Evolutionary conservation across 2,113 vertebrate species (phyloP).

Genomic region (Daubentonia madagascariensis): DNA sequence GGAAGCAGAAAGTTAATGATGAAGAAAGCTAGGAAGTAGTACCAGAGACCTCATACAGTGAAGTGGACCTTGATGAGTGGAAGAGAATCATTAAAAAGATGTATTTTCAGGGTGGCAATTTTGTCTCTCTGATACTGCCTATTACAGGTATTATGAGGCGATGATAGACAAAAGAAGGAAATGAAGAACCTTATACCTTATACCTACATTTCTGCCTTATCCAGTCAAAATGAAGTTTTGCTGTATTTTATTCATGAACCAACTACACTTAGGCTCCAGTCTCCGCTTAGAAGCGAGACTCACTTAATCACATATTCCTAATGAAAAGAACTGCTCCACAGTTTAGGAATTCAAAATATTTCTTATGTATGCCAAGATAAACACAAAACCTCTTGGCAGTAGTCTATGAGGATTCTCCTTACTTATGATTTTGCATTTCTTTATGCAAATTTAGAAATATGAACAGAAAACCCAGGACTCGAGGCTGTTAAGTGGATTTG

Average conservation of each 20-base stretch:
- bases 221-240: background rate
- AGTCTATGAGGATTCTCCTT: conserved; percentile 15
- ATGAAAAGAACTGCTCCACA: conserved; percentile 28
- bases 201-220: background rate
- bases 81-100: background rate
- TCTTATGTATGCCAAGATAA: conserved; percentile 53
- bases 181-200: background rate
- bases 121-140: background rate
- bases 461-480: conserved; percentile 26
- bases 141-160: background rate
- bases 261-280: background rate
- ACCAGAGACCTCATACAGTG: background rate
- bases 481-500: conserved; percentile 9
- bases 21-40: background rate
- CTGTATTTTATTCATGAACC: background rate
- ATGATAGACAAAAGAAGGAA: background rate
- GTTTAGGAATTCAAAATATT: conserved; percentile 48
- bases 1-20: background rate
- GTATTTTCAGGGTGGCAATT: background rate
- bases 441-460: conserved; percentile 54
- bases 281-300: background rate
- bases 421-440: conserved; percentile 47
- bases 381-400: conserved; percentile 48
- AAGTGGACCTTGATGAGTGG: background rate
- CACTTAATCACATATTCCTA: conserved; percentile 1